phyloP scores from a whole-genome alignment of 53 echinoderm and acorn worm genomes.

The Paelopatides confundens region DNA sequence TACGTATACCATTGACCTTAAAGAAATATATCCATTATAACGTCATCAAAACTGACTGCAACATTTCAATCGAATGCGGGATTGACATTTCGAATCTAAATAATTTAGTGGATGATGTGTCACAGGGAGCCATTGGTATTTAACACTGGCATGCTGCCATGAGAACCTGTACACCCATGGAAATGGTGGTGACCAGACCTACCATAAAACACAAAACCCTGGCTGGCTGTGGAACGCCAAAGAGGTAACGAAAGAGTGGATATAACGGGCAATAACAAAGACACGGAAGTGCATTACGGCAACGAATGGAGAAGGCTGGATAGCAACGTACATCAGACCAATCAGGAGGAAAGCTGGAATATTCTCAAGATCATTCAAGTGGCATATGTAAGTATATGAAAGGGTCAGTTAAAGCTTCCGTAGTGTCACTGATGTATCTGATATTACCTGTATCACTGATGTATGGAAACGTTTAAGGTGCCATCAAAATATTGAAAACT shows the following conservation, averaged over 20 bases:
- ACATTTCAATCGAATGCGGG: too few relatives aligned
- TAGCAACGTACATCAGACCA: slow-evolving; percentile 78
- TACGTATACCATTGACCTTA: too few relatives aligned
- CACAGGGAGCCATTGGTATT: background rate
- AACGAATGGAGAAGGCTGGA: slow-evolving; percentile 57
- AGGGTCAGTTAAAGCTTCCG: background rate
- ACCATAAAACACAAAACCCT: slow-evolving; percentile 53
- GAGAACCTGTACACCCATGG: slow-evolving; percentile 64
- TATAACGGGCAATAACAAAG: slow-evolving; percentile 68
- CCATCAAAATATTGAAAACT: too few relatives aligned
- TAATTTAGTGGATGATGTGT: too few relatives aligned
- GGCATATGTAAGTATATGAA: slow-evolving; percentile 57
- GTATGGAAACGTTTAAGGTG: too few relatives aligned
- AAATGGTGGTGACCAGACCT: slow-evolving; percentile 46
- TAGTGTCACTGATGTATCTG: too few relatives aligned
- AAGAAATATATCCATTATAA: too few relatives aligned
- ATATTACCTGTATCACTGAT: too few relatives aligned
- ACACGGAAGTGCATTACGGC: slow-evolving; percentile 74
- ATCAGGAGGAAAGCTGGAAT: slow-evolving; percentile 77
- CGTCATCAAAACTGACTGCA: too few relatives aligned
- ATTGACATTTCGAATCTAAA: too few relatives aligned
- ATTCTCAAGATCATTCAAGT: slow-evolving; percentile 88
- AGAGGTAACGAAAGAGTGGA: slow-evolving; percentile 71
- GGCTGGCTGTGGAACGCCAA: slow-evolving; percentile 68
- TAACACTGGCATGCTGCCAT: background rate